Percentiles rank a stretch among this genome's conserved stretches.
Conservation (phyloP, 2,797 vertebrate genomes). For the Smutsia gigantea region DNA sequence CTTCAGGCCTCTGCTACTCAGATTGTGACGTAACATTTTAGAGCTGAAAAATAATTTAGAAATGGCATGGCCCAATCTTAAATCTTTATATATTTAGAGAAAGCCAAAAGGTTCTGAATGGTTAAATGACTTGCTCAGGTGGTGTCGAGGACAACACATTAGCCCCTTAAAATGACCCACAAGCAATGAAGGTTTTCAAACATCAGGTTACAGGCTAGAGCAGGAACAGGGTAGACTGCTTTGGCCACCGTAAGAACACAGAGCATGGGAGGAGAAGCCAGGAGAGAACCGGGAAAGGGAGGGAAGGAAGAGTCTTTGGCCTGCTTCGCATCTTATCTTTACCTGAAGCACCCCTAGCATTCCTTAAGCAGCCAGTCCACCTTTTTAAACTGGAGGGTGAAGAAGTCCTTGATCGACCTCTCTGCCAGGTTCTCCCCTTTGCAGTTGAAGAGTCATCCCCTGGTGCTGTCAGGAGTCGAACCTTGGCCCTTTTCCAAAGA, state of each 20-base stretch:
- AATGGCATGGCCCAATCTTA: background rate
- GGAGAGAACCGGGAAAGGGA: background rate
- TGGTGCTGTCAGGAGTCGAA: background rate
- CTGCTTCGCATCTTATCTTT: background rate
- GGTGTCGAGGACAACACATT: background rate
- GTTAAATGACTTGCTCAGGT: background rate
- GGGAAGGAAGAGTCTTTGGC: background rate
- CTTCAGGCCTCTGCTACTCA: background rate
- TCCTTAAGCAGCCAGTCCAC: background rate
- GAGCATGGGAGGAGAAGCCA: background rate
- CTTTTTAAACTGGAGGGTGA: background rate
- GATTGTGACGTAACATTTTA: background rate
- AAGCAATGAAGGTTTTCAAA: background rate
- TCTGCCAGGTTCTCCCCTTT: background rate
- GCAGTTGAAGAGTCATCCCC: background rate
- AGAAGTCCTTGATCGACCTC: background rate
- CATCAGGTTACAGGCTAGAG: background rate
- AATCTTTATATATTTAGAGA: background rate
- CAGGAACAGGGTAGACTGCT: background rate
- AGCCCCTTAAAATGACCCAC: background rate
- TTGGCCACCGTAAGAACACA: background rate
- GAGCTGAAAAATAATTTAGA: background rate
- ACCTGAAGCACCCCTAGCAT: background rate
- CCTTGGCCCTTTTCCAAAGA: background rate
- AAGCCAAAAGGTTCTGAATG: background rate